These are phyloP conservation scores for Steinernema khuongi DNA, from an alignment of 1,140 invertebrate genomes.

Conservation along the genomic window DNA sequence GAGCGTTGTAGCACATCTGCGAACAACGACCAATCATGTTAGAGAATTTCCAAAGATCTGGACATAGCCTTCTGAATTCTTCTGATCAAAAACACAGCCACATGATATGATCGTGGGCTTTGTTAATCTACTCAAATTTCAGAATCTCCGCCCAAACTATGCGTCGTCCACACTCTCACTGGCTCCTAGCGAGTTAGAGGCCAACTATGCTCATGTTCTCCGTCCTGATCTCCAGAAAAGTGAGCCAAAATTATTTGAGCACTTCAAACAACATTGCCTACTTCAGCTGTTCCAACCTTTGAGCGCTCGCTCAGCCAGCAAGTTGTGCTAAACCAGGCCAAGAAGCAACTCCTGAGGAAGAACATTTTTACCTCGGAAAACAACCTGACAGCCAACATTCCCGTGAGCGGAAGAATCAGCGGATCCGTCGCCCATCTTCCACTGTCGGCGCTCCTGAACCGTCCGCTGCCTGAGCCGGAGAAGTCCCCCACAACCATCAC, in stretches of 20 bases:
- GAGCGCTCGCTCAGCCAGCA: constrained; percentile 20
- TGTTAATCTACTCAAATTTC: neutral
- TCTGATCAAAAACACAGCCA: too few relatives aligned
- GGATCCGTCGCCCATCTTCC: constrained; percentile 17
- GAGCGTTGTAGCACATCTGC: too few relatives aligned
- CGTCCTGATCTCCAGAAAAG: constrained; percentile 18
- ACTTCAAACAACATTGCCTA: neutral
- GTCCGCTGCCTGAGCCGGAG: constrained; percentile 19
- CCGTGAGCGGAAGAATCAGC: constrained; percentile 14
- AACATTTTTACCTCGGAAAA: constrained; percentile 9
- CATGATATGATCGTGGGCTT: too few relatives aligned
- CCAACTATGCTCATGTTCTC: constrained; percentile 21
- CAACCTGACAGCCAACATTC: constrained; percentile 19
- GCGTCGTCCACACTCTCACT: neutral
- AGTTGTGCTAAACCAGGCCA: constrained; percentile 21
- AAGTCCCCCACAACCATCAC: neutral
- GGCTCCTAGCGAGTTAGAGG: constrained; percentile 15
- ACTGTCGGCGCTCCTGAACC: constrained; percentile 5
- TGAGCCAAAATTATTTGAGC: constrained; percentile 4
- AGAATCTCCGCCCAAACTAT: constrained; percentile 1
- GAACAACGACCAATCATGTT: too few relatives aligned
- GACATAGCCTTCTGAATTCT: too few relatives aligned
- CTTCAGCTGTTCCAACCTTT: neutral
- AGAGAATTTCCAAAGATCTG: too few relatives aligned
- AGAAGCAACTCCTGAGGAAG: constrained; percentile 17